Percentiles rank a stretch among this genome's conserved stretches.
Evolutionary conservation across 2,888 invertebrate species (phyloP).

Genomic region (Eucriotettix oculatus): DNA sequence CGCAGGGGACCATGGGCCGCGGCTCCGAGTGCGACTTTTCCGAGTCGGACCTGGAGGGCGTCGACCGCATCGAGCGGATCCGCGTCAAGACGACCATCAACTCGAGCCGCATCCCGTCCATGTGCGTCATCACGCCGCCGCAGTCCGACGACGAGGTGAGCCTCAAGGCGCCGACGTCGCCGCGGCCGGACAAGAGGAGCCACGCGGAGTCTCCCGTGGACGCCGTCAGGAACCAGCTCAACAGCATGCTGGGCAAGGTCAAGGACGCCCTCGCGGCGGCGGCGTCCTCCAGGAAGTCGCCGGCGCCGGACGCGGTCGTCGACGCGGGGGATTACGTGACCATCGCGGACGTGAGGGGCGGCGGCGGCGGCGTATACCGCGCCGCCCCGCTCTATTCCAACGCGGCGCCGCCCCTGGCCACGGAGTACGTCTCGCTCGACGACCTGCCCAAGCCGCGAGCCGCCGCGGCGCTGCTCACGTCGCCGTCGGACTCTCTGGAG

Average conservation of each 20-base stretch:
- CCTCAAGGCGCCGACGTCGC: background rate
- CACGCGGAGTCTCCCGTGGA: conserved; percentile 3
- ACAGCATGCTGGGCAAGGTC: background rate
- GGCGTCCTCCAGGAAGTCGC: background rate
- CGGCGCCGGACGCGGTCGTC: conserved; percentile 7
- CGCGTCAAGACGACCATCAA: conserved; percentile 74
- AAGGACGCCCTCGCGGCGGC: background rate
- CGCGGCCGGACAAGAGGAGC: conserved; percentile 1
- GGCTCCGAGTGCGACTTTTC: conserved; percentile 71
- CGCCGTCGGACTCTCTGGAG: conserved; percentile 29
- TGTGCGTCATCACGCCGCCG: conserved; percentile 80
- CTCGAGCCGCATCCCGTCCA: conserved; percentile 75
- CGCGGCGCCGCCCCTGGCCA: conserved; percentile 12
- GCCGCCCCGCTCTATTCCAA: background rate
- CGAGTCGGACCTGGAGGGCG: conserved; percentile 76
- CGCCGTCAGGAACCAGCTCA: background rate
- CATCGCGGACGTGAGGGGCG: conserved; percentile 66
- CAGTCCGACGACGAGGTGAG: conserved; percentile 73
- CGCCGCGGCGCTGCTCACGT: conserved; percentile 7
- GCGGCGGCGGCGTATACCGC: conserved; percentile 41
- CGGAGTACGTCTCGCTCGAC: conserved; percentile 67
- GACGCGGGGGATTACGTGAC: conserved; percentile 73
- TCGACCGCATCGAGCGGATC: conserved; percentile 71
- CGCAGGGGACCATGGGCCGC: conserved; percentile 37
- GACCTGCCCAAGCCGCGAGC: conserved; percentile 41